Evolutionary conservation across 2,888 invertebrate species (phyloP), one percentile per base, ranked within the genome.

Genomic region (Epinotia nisella): DNA sequence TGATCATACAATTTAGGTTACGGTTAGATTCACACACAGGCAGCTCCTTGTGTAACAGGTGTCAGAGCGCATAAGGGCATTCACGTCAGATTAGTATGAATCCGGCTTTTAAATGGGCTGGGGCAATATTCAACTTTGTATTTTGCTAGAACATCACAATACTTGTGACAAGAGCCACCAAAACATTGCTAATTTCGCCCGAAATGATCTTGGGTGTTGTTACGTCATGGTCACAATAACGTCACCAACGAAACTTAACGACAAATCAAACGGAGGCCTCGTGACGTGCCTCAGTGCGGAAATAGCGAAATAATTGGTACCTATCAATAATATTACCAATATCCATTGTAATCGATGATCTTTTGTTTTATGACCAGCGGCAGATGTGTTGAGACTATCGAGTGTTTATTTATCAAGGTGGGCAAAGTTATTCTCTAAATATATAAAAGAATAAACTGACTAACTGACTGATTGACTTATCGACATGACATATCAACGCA

Each of bases 271-370:
- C 49, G 61, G 45, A 10, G 61, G n/a, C 39, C 2, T 39, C 61
- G 61, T 62, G 61, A 49, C 49, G 45, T 24, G 62, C 21, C 61
- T 7, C 21, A n/a, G 39, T 29, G 15, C 24, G 62, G 45, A 61
- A 45, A 49, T 62, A 24, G 24, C 24, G 10, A 49, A 62, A 17
- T 62, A 24, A 49, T 49, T 24, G 24, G 15, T 10, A 61, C 21
- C 41, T 13, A 41, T 2, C 10, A 35, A 9, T 9, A 21, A 45
- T 62, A 62, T 62, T 62, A n/a, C 61, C 61, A 62, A 49, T 62
- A 62, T 45, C 15, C 21, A 45, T 29, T 24, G 61, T 62, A 10
- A 61, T 62, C 21, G 59, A 17, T n/a, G 3, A 10, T n/a, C 35
- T 17, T 39, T 17, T 49, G 24, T 62, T 62, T 24, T 62, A 62